phyloP scores from a whole-genome alignment of 2,113 vertebrate species.

The Ictidomys tridecemlineatus region DNA sequence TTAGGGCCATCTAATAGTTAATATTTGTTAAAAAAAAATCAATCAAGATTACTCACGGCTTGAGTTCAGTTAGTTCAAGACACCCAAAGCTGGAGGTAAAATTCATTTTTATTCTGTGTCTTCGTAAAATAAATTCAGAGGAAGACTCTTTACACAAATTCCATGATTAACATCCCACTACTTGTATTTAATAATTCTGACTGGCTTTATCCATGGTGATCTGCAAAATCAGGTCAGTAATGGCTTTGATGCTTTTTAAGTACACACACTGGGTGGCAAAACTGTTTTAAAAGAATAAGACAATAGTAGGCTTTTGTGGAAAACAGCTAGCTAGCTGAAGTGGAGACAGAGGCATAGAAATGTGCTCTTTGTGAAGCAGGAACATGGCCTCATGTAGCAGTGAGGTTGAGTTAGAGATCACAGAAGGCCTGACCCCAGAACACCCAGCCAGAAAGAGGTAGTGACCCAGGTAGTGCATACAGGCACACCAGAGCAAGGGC shows the following conservation, averaged over 20 bases:
- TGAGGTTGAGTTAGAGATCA: not conserved
- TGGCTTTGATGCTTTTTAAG: not conserved
- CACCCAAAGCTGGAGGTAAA: not conserved
- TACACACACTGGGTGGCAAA: not conserved
- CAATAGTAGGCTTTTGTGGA: not conserved
- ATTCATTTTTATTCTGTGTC: not conserved
- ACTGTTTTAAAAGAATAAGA: not conserved
- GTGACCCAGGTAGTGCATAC: rapidly evolving
- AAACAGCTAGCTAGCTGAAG: not conserved
- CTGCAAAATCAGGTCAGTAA: not conserved
- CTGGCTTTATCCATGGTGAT: not conserved
- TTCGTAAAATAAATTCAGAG: not conserved
- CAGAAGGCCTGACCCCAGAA: not conserved
- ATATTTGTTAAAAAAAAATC: slow-evolving; percentile 21
- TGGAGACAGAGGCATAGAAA: not conserved
- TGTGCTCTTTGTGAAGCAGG: not conserved
- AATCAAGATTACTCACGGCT: not conserved
- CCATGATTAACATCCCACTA: not conserved
- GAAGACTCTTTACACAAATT: not conserved
- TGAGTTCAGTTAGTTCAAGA: not conserved
- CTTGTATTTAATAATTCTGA: not conserved
- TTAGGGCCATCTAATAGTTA: not conserved
- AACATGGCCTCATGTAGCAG: not conserved
- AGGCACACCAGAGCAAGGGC: rapidly evolving
- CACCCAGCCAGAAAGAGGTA: not conserved